phyloP scores from a whole-genome alignment of 2,113 vertebrate genomes.

The Leptocoma aspasia region DNA sequence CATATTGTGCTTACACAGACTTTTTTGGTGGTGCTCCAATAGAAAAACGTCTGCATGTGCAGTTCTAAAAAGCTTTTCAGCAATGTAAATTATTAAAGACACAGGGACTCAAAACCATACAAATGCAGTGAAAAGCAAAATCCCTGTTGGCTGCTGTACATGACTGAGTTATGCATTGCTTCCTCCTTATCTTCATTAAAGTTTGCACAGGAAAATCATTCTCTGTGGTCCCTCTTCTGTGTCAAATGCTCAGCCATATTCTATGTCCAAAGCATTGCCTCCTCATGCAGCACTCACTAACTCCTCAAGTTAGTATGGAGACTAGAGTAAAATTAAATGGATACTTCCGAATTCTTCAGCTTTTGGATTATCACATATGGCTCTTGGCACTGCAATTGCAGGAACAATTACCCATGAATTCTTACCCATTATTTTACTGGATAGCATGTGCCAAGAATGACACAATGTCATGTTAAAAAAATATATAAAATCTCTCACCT shows the following conservation, averaged over 20 bases:
- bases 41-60: constrained; percentile 32
- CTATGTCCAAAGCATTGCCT: not conserved
- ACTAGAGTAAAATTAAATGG: not conserved
- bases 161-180: not conserved
- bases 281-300: not conserved
- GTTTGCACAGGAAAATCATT: constrained; percentile 1
- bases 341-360: not conserved
- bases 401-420: not conserved
- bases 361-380: not conserved
- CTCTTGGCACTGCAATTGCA: not conserved
- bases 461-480: not conserved
- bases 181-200: constrained; percentile 9
- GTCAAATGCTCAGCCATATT: not conserved
- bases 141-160: constrained; percentile 25
- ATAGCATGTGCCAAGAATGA: not conserved
- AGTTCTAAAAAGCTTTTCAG: constrained; percentile 55
- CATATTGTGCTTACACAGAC: constrained; percentile 56
- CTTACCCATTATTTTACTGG: not conserved
- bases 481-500: not conserved
- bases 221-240: not conserved
- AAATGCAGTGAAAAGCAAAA: constrained; percentile 1
- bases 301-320: not conserved
- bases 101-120: constrained; percentile 3
- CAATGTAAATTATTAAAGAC: constrained; percentile 58
- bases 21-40: constrained; percentile 42